phyloP scores from a whole-genome alignment of 1,140 invertebrate genomes.

The Drosophila ambigua region DNA sequence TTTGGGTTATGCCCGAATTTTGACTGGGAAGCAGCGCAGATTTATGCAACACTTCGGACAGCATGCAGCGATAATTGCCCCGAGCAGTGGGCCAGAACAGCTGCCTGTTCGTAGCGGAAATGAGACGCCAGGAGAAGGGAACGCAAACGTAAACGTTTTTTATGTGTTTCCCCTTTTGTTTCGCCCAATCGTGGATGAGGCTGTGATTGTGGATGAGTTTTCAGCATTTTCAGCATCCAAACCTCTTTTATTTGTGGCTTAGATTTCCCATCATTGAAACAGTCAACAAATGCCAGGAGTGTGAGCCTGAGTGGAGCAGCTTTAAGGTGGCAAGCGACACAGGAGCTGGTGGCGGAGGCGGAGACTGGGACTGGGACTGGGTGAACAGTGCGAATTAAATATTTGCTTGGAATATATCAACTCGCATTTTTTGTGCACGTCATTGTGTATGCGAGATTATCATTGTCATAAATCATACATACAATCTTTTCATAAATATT shows the following conservation, averaged over 20 bases:
- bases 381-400: slow-evolving; percentile 59
- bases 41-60: slow-evolving; percentile 7
- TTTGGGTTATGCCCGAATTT: slow-evolving; percentile 38
- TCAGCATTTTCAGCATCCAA: slow-evolving; percentile 22
- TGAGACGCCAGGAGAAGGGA: slow-evolving; percentile 19
- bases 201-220: slow-evolving; percentile 22
- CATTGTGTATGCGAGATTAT: slow-evolving; percentile 80
- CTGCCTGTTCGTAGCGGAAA: slow-evolving; percentile 1
- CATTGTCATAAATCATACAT: slow-evolving; percentile 78
- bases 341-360: not conserved
- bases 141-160: slow-evolving; percentile 20
- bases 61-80: slow-evolving; percentile 31
- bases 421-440: slow-evolving; percentile 74
- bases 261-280: not conserved
- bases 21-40: slow-evolving; percentile 1
- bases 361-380: not conserved
- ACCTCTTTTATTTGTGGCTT: not conserved
- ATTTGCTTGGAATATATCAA: slow-evolving; percentile 78
- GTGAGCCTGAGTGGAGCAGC: not conserved
- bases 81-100: not conserved
- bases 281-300: slow-evolving; percentile 6
- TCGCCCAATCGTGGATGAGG: not conserved
- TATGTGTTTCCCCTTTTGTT: not conserved
- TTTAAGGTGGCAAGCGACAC: not conserved
- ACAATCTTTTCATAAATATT: slow-evolving; percentile 79